phyloP scores from a whole-genome alignment of 2,888 invertebrate species.

The Thereva nobilitata region DNA sequence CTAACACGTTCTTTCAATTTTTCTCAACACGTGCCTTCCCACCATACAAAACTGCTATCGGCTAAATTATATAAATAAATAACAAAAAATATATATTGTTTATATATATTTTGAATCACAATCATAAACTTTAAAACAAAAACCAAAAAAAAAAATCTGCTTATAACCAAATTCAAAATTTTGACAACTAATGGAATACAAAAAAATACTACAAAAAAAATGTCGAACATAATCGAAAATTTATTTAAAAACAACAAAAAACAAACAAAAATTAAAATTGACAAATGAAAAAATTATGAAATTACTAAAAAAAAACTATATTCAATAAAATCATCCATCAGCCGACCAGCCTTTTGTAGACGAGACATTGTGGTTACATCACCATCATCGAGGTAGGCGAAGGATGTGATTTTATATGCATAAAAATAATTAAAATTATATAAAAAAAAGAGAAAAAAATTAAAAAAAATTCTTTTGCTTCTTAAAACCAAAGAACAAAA shows the following conservation, averaged over 20 bases:
- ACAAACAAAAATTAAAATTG: slow-evolving; percentile 42
- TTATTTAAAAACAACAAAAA: slow-evolving; percentile 33
- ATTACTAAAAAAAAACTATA: slow-evolving; percentile 17
- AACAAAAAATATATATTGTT: slow-evolving; percentile 16
- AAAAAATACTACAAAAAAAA: slow-evolving; percentile 13
- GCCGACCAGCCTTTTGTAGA: slow-evolving; percentile 59
- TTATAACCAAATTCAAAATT: slow-evolving; percentile 13
- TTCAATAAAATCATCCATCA: slow-evolving; percentile 46
- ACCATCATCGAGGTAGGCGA: slow-evolving; percentile 56
- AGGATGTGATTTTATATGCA: slow-evolving; percentile 11
- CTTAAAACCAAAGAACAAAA: too few species aligned
- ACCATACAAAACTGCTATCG: slow-evolving; percentile 29
- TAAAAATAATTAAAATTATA: slow-evolving; percentile 4
- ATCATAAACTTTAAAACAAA: neutral
- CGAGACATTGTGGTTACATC: slow-evolving; percentile 58
- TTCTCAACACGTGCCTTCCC: slow-evolving; percentile 37
- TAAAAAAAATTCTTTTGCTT: too few species aligned
- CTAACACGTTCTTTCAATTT: slow-evolving; percentile 39
- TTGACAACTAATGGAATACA: neutral
- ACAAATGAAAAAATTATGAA: slow-evolving; percentile 34
- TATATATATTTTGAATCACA: slow-evolving; percentile 1
- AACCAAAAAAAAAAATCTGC: slow-evolving; percentile 31
- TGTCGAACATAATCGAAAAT: neutral
- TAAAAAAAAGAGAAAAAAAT: too few species aligned
- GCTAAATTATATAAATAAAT: neutral